These are phyloP conservation scores for Phytoseiulus persimilis DNA, from an alignment of 2,888 invertebrate species.

Conservation along the genomic window DNA sequence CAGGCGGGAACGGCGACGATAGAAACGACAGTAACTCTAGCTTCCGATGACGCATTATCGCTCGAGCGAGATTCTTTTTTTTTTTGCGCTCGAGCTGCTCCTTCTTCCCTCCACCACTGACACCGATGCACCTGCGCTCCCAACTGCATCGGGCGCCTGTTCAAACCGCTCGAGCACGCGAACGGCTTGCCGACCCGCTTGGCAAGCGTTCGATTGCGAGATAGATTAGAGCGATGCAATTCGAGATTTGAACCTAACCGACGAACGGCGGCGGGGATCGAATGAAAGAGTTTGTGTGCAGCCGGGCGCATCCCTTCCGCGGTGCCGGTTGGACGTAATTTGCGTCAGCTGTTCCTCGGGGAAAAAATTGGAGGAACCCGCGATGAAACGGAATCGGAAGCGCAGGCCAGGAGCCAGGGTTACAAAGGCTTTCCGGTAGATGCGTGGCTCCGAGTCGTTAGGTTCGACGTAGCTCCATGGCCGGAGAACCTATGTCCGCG, in stretches of 20 bases:
- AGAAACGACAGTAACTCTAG: neutral
- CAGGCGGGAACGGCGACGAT: neutral
- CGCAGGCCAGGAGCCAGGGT: no score
- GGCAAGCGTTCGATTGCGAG: neutral
- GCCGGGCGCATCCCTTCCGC: neutral
- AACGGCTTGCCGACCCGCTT: neutral
- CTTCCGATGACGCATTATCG: conserved; percentile 5
- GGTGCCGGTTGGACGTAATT: neutral
- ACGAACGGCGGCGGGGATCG: neutral
- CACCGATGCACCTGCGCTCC: neutral
- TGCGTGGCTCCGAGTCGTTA: no score
- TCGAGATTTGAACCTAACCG: neutral
- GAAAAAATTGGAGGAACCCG: neutral
- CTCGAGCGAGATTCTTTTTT: neutral
- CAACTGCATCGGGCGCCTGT: neutral
- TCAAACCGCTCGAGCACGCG: neutral
- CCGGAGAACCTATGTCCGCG: no score
- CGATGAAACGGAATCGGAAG: neutral
- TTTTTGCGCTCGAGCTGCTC: neutral
- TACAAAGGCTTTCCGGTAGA: no score
- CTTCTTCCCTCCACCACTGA: neutral
- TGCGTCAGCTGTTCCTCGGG: neutral
- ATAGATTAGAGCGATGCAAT: neutral
- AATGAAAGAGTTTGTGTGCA: neutral
- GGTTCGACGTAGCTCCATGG: no score